phyloP scores from a whole-genome alignment of 2,888 invertebrate genomes.

The Drosophila setosimentum region DNA sequence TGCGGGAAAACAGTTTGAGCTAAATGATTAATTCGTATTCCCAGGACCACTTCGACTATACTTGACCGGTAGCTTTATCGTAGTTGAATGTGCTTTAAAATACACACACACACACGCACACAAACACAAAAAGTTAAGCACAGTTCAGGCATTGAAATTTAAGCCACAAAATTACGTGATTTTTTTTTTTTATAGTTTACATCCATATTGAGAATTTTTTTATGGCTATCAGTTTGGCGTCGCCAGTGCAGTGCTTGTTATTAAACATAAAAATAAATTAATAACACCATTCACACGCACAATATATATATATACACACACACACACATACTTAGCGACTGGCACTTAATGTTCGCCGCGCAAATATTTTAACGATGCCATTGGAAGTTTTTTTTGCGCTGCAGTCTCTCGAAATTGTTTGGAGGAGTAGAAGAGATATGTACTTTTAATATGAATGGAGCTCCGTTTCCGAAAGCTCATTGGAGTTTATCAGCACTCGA shows the following conservation, averaged over 20 bases:
- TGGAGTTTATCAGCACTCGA: constrained; percentile 33
- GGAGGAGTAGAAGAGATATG: background rate
- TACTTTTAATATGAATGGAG: constrained; percentile 30
- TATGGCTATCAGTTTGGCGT: constrained; percentile 49
- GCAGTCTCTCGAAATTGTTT: constrained; percentile 4
- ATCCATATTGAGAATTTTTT: constrained; percentile 47
- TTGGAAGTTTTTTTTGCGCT: constrained; percentile 30
- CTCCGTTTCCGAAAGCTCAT: constrained; percentile 8
- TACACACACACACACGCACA: background rate
- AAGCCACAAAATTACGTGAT: constrained; percentile 24
- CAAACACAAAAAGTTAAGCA: background rate
- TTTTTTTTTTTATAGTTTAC: constrained; percentile 44
- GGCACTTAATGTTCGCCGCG: constrained; percentile 59
- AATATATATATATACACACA: background rate
- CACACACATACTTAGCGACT: constrained; percentile 44
- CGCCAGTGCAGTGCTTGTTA: constrained; percentile 61
- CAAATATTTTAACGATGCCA: constrained; percentile 71
- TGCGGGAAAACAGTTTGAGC: constrained; percentile 16
- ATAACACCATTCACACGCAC: constrained; percentile 42
- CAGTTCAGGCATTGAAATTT: constrained; percentile 2
- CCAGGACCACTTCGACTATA: constrained; percentile 10
- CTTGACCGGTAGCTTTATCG: constrained; percentile 15
- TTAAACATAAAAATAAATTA: constrained; percentile 79
- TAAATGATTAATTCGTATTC: constrained; percentile 23
- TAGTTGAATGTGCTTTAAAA: constrained; percentile 10